Conservation (phyloP, 2,797 vertebrate species). For the Aeoliscus strigatus region DNA sequence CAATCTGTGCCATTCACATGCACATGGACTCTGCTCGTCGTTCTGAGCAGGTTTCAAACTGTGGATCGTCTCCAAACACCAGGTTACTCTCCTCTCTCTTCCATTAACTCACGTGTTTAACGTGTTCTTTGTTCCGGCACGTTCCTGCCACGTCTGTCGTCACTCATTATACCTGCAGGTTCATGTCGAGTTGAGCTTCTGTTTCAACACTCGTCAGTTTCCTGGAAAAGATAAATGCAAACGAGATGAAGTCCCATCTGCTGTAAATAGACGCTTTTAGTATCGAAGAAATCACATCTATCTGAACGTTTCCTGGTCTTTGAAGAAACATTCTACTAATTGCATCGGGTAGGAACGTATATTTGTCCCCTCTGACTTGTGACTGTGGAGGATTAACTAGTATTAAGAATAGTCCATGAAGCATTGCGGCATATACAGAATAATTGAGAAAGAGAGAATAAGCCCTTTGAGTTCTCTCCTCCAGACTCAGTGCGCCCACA, state of each 20-base stretch:
- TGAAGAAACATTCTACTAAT: conserved; percentile 30
- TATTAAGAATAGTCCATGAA: conserved; percentile 6
- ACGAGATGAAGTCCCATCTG: conserved; percentile 24
- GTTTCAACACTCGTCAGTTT: conserved; percentile 17
- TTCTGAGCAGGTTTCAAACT: no score
- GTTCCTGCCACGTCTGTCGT: no score
- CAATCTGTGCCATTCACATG: conserved; percentile 61
- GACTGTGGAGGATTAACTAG: conserved; percentile 13
- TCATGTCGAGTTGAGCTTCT: no score
- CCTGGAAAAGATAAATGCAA: conserved; percentile 31
- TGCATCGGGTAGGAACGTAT: conserved; percentile 17
- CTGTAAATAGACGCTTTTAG: conserved; percentile 29
- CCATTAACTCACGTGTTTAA: conserved; percentile 50
- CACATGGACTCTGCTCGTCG: no score
- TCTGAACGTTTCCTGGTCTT: conserved; percentile 22
- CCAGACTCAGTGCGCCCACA: no score
- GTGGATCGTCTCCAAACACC: no score
- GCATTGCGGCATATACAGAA: no score
- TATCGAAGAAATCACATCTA: conserved; percentile 16
- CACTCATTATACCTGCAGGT: no score
- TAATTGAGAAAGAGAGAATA: no score
- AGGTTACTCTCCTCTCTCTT: no score
- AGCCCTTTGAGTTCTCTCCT: no score
- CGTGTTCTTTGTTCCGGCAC: no score
- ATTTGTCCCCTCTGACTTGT: conserved; percentile 16